Conservation (phyloP, 1,140 invertebrate genomes). For the Platyscapa corneri region DNA sequence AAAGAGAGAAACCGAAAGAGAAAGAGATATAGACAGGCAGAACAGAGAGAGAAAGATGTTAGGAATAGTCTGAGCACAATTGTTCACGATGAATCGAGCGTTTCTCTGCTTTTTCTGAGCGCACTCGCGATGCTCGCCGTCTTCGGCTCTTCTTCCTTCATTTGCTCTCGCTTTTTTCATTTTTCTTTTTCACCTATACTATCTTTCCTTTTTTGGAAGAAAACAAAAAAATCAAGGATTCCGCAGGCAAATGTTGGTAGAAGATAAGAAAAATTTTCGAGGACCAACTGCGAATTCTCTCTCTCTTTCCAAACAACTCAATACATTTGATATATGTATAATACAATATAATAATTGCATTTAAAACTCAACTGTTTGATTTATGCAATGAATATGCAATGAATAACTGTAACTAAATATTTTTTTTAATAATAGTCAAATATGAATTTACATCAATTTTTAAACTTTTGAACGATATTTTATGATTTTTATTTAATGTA, state of each 20-base stretch:
- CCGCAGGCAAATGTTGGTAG: background rate
- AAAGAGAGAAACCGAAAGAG: background rate
- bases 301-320: background rate
- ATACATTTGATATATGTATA: background rate
- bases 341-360: background rate
- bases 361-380: no score
- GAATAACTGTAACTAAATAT: no score
- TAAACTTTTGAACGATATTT: no score
- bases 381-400: no score
- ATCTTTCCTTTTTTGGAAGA: background rate
- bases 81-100: conserved; percentile 35
- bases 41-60: background rate
- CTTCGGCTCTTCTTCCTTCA: background rate
- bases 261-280: background rate
- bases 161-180: background rate
- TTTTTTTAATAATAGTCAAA: background rate
- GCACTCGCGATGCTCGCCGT: background rate
- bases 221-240: background rate
- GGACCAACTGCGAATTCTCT: background rate
- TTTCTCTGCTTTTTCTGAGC: conserved; percentile 2
- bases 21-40: background rate
- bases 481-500: no score
- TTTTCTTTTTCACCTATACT: background rate
- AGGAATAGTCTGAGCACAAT: background rate
- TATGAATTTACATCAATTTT: background rate